Evolutionary conservation across 2,113 vertebrate species (phyloP).

Genomic region (Diphyllodes magnificus): DNA sequence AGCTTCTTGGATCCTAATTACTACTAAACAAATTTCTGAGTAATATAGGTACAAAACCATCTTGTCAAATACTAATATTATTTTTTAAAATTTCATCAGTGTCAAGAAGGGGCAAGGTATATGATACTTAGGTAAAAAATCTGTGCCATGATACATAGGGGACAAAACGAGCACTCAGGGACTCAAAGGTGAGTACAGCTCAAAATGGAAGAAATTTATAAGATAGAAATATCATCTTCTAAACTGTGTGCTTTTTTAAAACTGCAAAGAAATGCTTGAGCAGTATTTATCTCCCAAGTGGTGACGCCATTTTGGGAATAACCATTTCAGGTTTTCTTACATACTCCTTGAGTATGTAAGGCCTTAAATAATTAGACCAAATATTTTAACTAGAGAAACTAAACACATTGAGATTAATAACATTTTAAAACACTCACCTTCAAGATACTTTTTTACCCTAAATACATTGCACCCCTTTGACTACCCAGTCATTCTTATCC

Average conservation of each 20-base stretch:
- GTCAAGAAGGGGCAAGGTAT: not conserved
- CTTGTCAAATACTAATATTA: not conserved
- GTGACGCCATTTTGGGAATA: conserved; percentile 11
- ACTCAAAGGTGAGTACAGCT: not conserved
- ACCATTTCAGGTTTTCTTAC: conserved; percentile 7
- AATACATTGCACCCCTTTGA: conserved; percentile 29
- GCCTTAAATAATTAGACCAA: conserved; percentile 22
- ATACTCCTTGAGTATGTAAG: not conserved
- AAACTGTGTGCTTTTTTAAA: conserved; percentile 38
- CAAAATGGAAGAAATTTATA: not conserved
- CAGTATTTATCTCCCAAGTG: not conserved
- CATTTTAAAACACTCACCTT: not conserved
- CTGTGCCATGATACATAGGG: not conserved
- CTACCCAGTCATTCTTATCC: conserved; percentile 10
- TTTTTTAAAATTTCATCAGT: not conserved
- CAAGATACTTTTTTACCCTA: not conserved
- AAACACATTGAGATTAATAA: conserved; percentile 5
- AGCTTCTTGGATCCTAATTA: not conserved
- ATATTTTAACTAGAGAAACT: conserved; percentile 27
- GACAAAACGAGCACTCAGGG: not conserved
- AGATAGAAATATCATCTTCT: not conserved
- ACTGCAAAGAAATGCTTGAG: not conserved
- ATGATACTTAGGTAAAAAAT: not conserved
- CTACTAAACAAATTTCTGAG: not conserved
- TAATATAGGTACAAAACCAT: not conserved